A percentile compares a stretch with the other conserved stretches of the same genome.
phyloP scores from a whole-genome alignment of 2,113 vertebrate species.

The Coreoperca whiteheadi region DNA sequence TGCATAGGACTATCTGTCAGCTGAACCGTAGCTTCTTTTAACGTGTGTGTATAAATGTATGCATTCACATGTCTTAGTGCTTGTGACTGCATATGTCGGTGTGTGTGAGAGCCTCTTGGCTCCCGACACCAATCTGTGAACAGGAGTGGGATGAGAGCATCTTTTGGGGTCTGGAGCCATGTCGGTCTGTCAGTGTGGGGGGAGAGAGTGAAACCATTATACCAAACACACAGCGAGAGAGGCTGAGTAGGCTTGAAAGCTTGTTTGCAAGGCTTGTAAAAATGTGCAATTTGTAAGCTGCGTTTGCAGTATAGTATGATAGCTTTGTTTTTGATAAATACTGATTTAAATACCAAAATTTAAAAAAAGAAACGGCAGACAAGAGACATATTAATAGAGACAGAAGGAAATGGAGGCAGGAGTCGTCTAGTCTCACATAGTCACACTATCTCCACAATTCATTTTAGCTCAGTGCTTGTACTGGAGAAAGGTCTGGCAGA shows the following conservation, averaged over 20 bases:
- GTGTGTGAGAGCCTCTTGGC: slow-evolving; percentile 47
- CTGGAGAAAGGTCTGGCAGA: too few species aligned
- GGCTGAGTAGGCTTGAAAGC: slow-evolving; percentile 9
- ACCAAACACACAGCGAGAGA: too few species aligned
- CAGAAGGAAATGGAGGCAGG: background rate
- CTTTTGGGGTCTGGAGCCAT: slow-evolving; percentile 56
- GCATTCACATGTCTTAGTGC: slow-evolving; percentile 1
- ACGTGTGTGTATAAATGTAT: slow-evolving; percentile 5
- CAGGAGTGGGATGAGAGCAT: slow-evolving; percentile 57
- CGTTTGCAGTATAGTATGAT: background rate
- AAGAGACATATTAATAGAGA: background rate
- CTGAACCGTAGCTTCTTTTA: background rate
- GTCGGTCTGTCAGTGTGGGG: slow-evolving; percentile 52
- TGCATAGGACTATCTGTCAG: background rate
- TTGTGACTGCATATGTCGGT: background rate
- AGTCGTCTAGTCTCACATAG: too few species aligned
- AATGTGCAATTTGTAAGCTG: background rate
- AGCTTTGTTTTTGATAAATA: slow-evolving; percentile 3
- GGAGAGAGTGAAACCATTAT: slow-evolving; percentile 48
- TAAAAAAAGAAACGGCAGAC: background rate
- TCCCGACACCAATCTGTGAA: slow-evolving; percentile 49
- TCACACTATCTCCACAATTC: too few species aligned
- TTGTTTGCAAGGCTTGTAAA: background rate
- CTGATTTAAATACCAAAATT: slow-evolving; percentile 16
- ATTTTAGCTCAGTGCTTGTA: too few species aligned